A percentile compares a stretch with the other conserved stretches of the same genome.
Conservation (phyloP, 2,888 invertebrate genomes). For the Helicoverpa assulta region DNA sequence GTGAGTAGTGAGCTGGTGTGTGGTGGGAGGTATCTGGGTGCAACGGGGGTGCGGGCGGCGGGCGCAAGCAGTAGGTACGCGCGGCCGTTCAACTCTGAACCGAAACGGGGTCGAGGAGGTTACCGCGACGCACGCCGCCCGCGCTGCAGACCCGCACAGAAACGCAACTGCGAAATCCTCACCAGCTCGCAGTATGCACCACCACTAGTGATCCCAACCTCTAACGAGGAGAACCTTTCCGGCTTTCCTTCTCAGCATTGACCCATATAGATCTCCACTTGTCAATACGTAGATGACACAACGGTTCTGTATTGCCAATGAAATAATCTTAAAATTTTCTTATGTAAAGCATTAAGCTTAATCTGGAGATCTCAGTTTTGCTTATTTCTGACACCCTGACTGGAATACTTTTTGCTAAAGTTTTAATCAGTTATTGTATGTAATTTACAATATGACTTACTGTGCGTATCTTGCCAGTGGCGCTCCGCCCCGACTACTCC, state of each 20-base stretch:
- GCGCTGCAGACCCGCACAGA: conserved; percentile 35
- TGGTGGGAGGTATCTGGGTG: conserved; percentile 51
- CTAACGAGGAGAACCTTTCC: too few relatives aligned
- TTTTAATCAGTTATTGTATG: background rate
- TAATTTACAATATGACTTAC: conserved; percentile 34
- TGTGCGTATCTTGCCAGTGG: conserved; percentile 28
- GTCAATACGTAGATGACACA: too few relatives aligned
- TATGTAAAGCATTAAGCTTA: too few relatives aligned
- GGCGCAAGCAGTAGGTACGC: conserved; percentile 70
- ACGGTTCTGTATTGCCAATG: too few relatives aligned
- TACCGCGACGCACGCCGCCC: conserved; percentile 63
- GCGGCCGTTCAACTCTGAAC: conserved; percentile 87
- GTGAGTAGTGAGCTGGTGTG: conserved; percentile 23
- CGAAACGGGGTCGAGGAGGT: conserved; percentile 85
- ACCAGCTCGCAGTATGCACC: conserved; percentile 3
- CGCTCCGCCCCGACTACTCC: conserved; percentile 15
- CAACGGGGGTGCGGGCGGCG: conserved; percentile 29
- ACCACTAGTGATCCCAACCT: background rate
- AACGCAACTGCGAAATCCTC: conserved; percentile 47
- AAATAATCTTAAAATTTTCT: too few relatives aligned
- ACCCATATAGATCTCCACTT: too few relatives aligned
- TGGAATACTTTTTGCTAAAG: background rate
- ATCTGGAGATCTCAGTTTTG: background rate
- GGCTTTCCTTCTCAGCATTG: background rate
- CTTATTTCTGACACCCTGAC: background rate